Percentiles rank a stretch among this genome's conserved stretches.
phyloP scores from a whole-genome alignment of 2,797 vertebrate genomes.

The Pseudochaenichthys georgianus region DNA sequence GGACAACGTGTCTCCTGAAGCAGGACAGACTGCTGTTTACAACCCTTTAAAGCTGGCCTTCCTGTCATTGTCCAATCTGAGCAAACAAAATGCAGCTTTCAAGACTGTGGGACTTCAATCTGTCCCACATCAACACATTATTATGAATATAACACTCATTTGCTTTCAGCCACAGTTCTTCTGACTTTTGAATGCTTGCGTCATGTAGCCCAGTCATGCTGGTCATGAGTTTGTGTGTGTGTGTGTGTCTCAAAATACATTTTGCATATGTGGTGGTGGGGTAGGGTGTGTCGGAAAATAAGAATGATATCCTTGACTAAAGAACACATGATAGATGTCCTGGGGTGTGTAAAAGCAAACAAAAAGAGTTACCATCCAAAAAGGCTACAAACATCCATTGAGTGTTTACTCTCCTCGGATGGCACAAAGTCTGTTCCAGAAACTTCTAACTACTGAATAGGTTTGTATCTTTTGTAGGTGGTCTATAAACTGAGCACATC shows the following conservation, averaged over 20 bases:
- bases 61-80: constrained; percentile 80
- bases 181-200: constrained; percentile 37
- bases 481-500: constrained; percentile 24
- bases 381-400: constrained; percentile 37
- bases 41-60: constrained; percentile 62
- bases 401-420: constrained; percentile 44
- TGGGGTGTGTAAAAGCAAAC: constrained; percentile 9
- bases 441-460: neutral
- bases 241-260: constrained; percentile 29
- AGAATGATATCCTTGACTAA: neutral
- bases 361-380: constrained; percentile 16
- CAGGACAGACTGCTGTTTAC: constrained; percentile 70
- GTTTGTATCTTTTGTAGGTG: constrained; percentile 18
- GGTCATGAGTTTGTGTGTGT: constrained; percentile 57
- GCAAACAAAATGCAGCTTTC: constrained; percentile 52
- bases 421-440: constrained; percentile 66
- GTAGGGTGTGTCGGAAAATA: constrained; percentile 15
- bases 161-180: constrained; percentile 35
- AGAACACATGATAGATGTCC: neutral
- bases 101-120: constrained; percentile 22
- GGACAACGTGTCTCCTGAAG: constrained; percentile 61
- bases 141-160: constrained; percentile 27
- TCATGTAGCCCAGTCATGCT: constrained; percentile 64
- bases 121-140: constrained; percentile 25
- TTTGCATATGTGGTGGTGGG: constrained; percentile 4